Conservation (phyloP, 2,888 invertebrate genomes). For the Mycalesis mineus region DNA sequence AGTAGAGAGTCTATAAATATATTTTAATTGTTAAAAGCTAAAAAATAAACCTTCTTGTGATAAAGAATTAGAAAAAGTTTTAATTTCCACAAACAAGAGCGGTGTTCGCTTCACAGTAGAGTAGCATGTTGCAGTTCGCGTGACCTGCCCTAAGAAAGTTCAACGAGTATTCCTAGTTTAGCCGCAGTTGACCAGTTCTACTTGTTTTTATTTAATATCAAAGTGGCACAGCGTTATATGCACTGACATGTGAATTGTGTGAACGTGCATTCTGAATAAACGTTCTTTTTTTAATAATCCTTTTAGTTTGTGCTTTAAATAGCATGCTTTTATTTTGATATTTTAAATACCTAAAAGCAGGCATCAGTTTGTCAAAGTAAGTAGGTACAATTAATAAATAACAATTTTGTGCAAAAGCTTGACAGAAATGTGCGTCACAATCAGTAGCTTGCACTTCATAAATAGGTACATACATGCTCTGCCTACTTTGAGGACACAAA, state of each 20-base stretch:
- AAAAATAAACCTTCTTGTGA: too few relatives aligned
- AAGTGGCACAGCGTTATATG: constrained; percentile 6
- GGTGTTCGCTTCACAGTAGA: constrained; percentile 5
- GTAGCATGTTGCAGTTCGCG: constrained; percentile 30
- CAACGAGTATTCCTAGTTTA: constrained; percentile 29
- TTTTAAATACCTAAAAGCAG: too few relatives aligned
- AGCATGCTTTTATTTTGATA: too few relatives aligned
- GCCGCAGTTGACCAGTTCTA: constrained; percentile 28
- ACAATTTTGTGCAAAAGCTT: too few relatives aligned
- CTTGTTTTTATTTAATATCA: constrained; percentile 23
- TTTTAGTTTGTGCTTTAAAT: background rate
- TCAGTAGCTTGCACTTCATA: too few relatives aligned
- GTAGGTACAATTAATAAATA: too few relatives aligned
- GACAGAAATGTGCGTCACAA: too few relatives aligned
- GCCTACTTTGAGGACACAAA: too few relatives aligned
- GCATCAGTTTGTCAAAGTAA: too few relatives aligned
- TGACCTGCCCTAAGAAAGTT: constrained; percentile 36
- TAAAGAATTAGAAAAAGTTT: background rate
- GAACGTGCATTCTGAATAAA: background rate
- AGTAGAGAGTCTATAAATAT: too few relatives aligned
- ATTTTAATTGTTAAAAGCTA: too few relatives aligned
- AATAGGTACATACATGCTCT: too few relatives aligned
- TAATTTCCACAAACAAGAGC: constrained; percentile 8
- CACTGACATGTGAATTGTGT: constrained; percentile 8
- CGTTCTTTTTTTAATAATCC: background rate